Base-by-base conservation (phyloP, 2,113 vertebrate genomes). In the Pseudopipra pipra region DNA sequence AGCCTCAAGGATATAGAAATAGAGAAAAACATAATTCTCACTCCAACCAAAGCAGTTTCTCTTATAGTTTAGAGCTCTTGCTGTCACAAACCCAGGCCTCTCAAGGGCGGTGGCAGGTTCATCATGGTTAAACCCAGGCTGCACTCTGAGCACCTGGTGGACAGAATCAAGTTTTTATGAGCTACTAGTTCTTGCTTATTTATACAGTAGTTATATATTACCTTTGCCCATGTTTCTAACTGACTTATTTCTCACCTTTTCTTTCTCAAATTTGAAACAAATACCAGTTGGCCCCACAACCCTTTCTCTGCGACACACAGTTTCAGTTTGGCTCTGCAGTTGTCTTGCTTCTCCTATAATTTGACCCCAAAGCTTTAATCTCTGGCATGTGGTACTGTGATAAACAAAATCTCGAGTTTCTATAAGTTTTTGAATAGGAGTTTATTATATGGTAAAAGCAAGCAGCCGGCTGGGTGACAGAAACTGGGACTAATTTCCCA, bases 81-180 rank as follows among this genome's bases (percentile, higher is more conserved):
- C 11, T 89, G 49, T 33, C 33, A 79, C 14, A 81, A 85, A 68
- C 2, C 1, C 13, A 61, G 15, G 11, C 13, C 63, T 70, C 58
- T 39, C 73, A 87, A 61, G 51, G 27, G 12, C 46, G 12, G 3
- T 13, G 4, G 3, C 7, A 37, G 3, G 5, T 43, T 66, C 47
- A 62, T 49, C 27, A 8, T 8, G 6, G 23, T 68, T 73, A 37
- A 85, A 92, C 13, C 5, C 28, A 68, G 25, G 12, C 35, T 46
- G 39, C 16, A 65, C 28, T 65, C 35, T 68, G 58, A 51, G 27
- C 15, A 74, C 0, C 2, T 44, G 59, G 12, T 0, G 0, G 8
- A 33, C 3, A 74, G 27, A 73, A 87, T 39, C 3, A 5, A 9
- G 5, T 5, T 89, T 80, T 56, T 73, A 56, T 56, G 44, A 73